A percentile compares a stretch with the other conserved stretches of the same genome.
Conservation (phyloP, 2,113 vertebrate genomes). For the Progne subis region DNA sequence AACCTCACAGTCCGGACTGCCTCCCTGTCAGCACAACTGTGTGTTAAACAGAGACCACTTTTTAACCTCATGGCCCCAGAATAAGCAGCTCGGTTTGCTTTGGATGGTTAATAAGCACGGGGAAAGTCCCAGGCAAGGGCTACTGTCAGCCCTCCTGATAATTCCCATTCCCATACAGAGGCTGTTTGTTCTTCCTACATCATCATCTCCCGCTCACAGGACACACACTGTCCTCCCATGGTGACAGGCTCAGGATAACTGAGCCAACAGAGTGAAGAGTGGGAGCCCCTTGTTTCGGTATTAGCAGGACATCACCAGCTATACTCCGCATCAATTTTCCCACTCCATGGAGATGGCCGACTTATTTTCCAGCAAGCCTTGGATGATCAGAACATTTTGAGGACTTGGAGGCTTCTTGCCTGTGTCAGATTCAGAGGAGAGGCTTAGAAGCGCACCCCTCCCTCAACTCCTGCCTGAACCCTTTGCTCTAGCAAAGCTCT, state of each 20-base stretch:
- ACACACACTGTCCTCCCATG: background rate
- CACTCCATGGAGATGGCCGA: background rate
- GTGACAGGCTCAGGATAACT: background rate
- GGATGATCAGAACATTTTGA: background rate
- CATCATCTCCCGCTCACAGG: background rate
- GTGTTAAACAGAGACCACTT: background rate
- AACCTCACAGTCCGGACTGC: background rate
- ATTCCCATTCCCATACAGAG: background rate
- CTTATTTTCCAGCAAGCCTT: background rate
- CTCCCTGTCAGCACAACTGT: background rate
- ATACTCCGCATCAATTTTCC: background rate
- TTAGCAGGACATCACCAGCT: background rate
- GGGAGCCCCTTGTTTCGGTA: background rate
- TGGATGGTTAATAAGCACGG: background rate
- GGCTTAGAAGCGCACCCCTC: background rate
- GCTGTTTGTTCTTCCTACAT: background rate
- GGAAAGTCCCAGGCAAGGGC: background rate
- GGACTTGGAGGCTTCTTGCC: background rate
- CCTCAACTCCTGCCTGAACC: background rate
- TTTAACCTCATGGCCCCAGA: background rate
- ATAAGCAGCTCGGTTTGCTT: background rate
- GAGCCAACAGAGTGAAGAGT: background rate
- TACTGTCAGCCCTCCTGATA: background rate
- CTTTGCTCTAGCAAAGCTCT: background rate
- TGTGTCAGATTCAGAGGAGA: background rate